These are phyloP conservation scores for Hestina assimilis DNA, from an alignment of 1,140 invertebrate genomes.

Conservation along the genomic window DNA sequence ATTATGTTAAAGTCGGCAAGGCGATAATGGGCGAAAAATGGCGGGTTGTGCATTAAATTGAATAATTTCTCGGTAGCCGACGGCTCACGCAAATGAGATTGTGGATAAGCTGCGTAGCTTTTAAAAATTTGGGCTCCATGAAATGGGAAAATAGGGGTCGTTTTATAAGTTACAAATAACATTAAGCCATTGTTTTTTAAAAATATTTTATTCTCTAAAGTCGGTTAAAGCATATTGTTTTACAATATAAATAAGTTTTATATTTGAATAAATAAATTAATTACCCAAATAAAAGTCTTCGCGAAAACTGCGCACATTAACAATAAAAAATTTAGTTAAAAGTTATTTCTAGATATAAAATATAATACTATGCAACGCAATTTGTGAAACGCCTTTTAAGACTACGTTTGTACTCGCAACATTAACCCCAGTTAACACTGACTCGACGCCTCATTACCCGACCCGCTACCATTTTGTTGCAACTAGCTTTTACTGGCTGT, in stretches of 20 bases:
- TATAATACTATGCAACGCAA: too few relatives aligned
- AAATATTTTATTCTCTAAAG: too few relatives aligned
- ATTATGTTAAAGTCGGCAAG: constrained; percentile 40
- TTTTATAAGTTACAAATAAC: constrained; percentile 2
- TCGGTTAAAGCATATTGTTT: too few relatives aligned
- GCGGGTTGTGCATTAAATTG: constrained; percentile 58
- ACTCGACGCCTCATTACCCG: constrained; percentile 55
- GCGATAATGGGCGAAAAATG: constrained; percentile 57
- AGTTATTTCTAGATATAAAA: too few relatives aligned
- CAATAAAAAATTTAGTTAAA: too few relatives aligned
- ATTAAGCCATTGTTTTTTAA: background rate
- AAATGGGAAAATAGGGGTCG: constrained; percentile 34
- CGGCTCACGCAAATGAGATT: constrained; percentile 57
- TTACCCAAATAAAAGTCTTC: too few relatives aligned
- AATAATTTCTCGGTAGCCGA: constrained; percentile 49
- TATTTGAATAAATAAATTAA: too few relatives aligned
- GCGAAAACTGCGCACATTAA: too few relatives aligned
- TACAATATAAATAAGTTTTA: too few relatives aligned
- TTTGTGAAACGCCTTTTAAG: background rate
- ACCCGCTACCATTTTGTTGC: constrained; percentile 13
- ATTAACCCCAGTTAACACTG: constrained; percentile 53
- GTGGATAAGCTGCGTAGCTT: constrained; percentile 48
- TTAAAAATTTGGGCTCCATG: constrained; percentile 38
- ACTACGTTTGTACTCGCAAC: constrained; percentile 34
- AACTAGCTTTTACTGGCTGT: too few relatives aligned